phyloP scores from a whole-genome alignment of 2,888 invertebrate genomes.

The Hermodice carunculata region DNA sequence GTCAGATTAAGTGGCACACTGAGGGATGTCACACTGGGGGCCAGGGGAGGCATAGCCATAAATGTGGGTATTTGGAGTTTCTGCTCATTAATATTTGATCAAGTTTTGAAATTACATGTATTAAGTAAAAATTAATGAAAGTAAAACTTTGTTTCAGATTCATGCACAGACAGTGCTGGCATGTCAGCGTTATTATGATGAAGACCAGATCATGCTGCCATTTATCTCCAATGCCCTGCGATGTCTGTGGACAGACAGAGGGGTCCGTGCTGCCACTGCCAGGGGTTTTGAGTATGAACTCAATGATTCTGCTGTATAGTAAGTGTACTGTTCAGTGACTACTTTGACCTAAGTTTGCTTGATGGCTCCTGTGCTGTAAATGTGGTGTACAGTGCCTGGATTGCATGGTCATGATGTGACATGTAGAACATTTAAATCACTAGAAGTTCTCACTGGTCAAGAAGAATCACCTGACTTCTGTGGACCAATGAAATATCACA shows the following conservation, averaged over 20 bases:
- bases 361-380: too few relatives aligned
- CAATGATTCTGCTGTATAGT: constrained; percentile 79
- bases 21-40: neutral
- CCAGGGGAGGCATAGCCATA: neutral
- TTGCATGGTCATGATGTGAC: too few relatives aligned
- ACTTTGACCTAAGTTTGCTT: too few relatives aligned
- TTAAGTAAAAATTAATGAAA: neutral
- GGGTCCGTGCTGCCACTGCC: constrained; percentile 76
- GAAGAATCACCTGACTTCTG: too few relatives aligned
- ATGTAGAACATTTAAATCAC: too few relatives aligned
- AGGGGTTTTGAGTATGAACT: constrained; percentile 78
- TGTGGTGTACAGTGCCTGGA: too few relatives aligned
- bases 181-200: constrained; percentile 66
- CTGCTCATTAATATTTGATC: neutral
- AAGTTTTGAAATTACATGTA: neutral
- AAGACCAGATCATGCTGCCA: constrained; percentile 59
- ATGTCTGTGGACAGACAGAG: constrained; percentile 77
- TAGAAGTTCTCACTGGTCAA: too few relatives aligned
- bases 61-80: neutral
- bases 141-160: constrained; percentile 45
- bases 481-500: too few relatives aligned
- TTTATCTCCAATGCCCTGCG: constrained; percentile 69
- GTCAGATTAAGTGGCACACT: too few relatives aligned
- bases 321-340: constrained; percentile 70
- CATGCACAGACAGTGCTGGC: constrained; percentile 66